phyloP scores from a whole-genome alignment of 2,888 invertebrate genomes.

The Strigamia crassipes region DNA sequence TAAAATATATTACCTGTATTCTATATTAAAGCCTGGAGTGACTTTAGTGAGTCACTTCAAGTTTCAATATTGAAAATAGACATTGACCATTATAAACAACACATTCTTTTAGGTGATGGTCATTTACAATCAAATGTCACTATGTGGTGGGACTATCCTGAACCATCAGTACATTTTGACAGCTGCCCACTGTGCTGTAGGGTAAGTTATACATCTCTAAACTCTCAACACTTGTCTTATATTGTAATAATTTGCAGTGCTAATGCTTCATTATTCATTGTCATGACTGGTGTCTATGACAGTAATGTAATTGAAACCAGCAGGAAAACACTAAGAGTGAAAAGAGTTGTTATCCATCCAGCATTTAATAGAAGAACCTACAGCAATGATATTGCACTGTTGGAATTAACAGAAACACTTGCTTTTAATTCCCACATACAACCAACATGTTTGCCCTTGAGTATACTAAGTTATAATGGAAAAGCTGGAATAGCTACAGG shows the following conservation, averaged over 20 bases:
- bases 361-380: background rate
- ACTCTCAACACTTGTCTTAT: background rate
- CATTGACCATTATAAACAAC: too few relatives aligned
- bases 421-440: background rate
- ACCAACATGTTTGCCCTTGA: background rate
- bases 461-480: background rate
- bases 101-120: background rate
- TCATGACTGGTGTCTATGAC: background rate
- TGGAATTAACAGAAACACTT: background rate
- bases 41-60: too few relatives aligned
- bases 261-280: background rate
- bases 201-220: background rate
- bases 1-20: too few relatives aligned
- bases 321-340: background rate
- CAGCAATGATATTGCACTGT: background rate
- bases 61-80: too few relatives aligned
- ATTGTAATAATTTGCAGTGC: background rate
- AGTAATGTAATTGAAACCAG: background rate
- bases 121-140: background rate
- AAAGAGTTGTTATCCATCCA: background rate
- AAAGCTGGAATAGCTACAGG: background rate
- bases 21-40: too few relatives aligned
- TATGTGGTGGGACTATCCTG: background rate
- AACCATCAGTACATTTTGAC: background rate
- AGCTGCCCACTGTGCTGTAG: background rate